phyloP scores from a whole-genome alignment of 1,140 invertebrate genomes.

The Drosophila kepulauana region DNA sequence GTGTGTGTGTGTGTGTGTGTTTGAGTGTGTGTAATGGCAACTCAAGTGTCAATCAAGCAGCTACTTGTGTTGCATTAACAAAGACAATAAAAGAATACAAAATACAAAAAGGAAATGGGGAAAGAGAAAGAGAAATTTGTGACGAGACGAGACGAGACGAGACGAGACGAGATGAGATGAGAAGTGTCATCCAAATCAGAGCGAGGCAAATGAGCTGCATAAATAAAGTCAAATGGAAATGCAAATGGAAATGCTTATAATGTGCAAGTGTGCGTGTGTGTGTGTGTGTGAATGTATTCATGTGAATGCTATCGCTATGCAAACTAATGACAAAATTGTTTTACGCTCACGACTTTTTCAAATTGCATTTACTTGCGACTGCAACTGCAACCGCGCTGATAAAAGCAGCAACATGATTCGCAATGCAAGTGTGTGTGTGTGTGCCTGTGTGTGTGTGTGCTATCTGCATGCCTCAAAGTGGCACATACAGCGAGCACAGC shows the following conservation, averaged over 20 bases:
- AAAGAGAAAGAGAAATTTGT: neutral
- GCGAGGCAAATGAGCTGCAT: conserved; percentile 69
- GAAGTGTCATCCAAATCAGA: conserved; percentile 61
- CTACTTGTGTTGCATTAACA: conserved; percentile 72
- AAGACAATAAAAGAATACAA: conserved; percentile 41
- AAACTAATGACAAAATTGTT: conserved; percentile 75
- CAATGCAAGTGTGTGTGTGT: neutral
- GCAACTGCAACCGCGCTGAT: conserved; percentile 14
- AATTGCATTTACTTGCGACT: conserved; percentile 37
- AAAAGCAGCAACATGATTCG: conserved; percentile 14
- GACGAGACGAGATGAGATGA: conserved; percentile 11
- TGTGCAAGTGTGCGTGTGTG: neutral
- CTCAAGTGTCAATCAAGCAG: conserved; percentile 74
- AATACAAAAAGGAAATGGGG: conserved; percentile 15
- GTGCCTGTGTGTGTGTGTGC: neutral
- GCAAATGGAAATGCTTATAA: conserved; percentile 25
- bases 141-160: conserved; percentile 22
- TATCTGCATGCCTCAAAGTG: conserved; percentile 3
- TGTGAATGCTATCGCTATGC: conserved; percentile 18
- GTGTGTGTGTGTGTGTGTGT: neutral
- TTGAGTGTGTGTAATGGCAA: conserved; percentile 42
- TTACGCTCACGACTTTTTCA: conserved; percentile 42
- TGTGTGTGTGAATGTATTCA: neutral
- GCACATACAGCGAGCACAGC: neutral
- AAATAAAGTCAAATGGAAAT: conserved; percentile 60